Evolutionary conservation across 2,113 vertebrate genomes (phyloP).

Genomic region (Ctenodactylus gundi): DNA sequence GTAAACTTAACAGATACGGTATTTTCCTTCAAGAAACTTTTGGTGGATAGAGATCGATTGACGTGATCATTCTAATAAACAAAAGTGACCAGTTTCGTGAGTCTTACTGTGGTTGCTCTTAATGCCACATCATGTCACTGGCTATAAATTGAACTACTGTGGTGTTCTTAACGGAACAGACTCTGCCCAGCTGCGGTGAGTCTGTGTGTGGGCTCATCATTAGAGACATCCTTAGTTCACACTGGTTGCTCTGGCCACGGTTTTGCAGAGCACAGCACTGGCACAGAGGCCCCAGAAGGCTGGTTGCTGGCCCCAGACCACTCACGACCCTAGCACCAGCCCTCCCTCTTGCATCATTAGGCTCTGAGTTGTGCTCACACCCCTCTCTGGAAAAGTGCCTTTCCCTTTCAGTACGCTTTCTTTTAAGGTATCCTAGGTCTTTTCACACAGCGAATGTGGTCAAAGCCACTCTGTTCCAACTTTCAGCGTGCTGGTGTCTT

Average conservation of each 20-base stretch:
- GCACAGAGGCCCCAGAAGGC: neutral
- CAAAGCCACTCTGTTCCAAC: neutral
- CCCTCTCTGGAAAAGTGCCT: neutral
- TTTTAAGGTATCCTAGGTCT: neutral
- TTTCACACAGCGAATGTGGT: neutral
- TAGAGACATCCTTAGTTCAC: neutral
- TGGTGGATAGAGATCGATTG: neutral
- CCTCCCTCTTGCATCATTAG: neutral
- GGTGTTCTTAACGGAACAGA: neutral
- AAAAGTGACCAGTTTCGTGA: neutral
- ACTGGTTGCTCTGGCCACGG: neutral
- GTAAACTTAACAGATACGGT: neutral
- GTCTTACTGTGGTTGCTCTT: neutral
- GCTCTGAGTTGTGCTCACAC: neutral
- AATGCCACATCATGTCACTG: neutral
- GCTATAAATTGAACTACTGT: neutral
- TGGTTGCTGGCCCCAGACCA: neutral
- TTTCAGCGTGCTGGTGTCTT: neutral
- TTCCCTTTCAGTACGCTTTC: neutral
- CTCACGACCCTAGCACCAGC: neutral
- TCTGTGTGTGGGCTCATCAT: neutral
- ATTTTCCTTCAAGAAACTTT: neutral
- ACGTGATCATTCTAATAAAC: neutral
- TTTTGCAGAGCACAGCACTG: neutral
- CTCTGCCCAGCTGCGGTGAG: neutral